Conservation (phyloP, 2,113 vertebrate genomes). For the Platysternon megacephalum region DNA sequence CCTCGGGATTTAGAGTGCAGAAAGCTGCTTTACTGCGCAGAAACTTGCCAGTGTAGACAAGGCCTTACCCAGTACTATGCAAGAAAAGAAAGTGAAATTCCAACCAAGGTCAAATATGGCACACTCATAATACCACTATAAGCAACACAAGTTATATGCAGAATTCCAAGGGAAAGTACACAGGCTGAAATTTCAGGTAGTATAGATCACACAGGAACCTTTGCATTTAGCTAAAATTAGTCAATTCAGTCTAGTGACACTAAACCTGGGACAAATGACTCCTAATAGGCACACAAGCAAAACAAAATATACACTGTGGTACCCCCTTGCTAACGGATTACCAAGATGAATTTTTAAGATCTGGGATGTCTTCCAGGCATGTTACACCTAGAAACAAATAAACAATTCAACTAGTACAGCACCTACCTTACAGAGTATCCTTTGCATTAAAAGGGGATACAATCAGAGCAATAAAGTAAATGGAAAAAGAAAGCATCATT, state of each 20-base stretch:
- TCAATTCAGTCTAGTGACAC: not conserved
- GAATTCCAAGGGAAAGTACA: too few species aligned
- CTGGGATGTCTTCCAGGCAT: slow-evolving; percentile 20
- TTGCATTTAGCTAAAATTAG: not conserved
- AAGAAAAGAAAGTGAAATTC: too few species aligned
- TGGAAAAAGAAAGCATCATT: not conserved
- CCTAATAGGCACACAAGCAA: not conserved
- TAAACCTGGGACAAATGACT: not conserved
- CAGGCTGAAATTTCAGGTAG: not conserved
- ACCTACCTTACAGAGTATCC: not conserved
- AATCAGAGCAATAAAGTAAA: not conserved
- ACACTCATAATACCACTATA: too few species aligned
- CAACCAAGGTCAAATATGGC: too few species aligned
- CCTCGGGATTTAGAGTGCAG: too few species aligned
- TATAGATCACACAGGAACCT: not conserved
- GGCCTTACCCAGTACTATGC: too few species aligned
- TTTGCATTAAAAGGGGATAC: not conserved
- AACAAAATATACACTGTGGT: not conserved
- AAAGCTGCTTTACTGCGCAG: too few species aligned
- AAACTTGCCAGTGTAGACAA: too few species aligned
- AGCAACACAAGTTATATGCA: too few species aligned
- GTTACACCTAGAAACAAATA: slow-evolving; percentile 43
- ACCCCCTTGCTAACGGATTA: slow-evolving; percentile 17
- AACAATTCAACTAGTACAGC: not conserved
- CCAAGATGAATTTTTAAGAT: not conserved